Evolutionary conservation across 2,113 vertebrate species (phyloP).

Genomic region (Bos taurus): ARS-UCD2.0 NC_037344.1:2063501-2064000

Average conservation of each 20-base stretch:
- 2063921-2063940: not conserved
- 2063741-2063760: not conserved
- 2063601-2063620: not conserved
- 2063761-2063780: not conserved
- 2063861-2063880: not conserved
- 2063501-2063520: not conserved
- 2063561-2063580: not conserved
- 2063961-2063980: not conserved
- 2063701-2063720: not conserved
- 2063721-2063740: not conserved
- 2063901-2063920: not conserved
- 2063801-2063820: not conserved
- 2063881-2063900: not conserved
- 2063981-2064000: not conserved
- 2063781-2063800: not conserved
- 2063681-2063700: not conserved
- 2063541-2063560: not conserved
- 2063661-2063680: not conserved
- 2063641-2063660: not conserved
- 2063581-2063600: fast-evolving
- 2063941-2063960: not conserved
- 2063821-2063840: not conserved
- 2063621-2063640: not conserved
- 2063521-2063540: not conserved
- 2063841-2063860: not conserved